Conservation (phyloP, 2,113 vertebrate genomes). For the Plecturocebus donacophilus region DNA sequence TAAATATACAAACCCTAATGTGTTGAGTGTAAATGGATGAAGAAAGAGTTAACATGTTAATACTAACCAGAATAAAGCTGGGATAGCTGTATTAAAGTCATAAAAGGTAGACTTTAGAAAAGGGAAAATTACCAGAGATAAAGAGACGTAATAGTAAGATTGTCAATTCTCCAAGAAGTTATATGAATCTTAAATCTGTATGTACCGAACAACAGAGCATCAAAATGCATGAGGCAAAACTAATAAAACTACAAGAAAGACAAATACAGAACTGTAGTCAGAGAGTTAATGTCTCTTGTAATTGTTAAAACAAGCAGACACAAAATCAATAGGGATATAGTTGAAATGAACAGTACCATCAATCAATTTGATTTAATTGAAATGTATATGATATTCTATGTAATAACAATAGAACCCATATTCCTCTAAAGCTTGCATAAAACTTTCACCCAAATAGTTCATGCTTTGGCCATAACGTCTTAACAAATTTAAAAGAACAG, state of each 20-base stretch:
- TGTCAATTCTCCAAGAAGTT: neutral
- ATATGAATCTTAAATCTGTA: neutral
- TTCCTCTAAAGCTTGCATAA: neutral
- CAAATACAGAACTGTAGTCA: neutral
- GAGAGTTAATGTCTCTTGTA: neutral
- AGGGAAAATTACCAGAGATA: neutral
- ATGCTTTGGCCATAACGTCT: neutral
- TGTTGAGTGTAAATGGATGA: neutral
- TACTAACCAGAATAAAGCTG: neutral
- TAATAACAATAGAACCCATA: neutral
- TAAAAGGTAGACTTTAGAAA: neutral
- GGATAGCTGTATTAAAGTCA: neutral
- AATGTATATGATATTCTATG: neutral
- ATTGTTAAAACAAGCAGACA: neutral
- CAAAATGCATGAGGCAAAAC: neutral
- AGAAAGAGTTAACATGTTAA: neutral
- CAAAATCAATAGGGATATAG: neutral
- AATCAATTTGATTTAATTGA: neutral
- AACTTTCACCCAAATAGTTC: neutral
- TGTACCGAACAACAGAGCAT: neutral
- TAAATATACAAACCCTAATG: neutral
- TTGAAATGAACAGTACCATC: neutral
- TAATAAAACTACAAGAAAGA: neutral
- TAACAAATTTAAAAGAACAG: neutral
- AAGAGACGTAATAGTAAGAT: neutral